Percentiles rank a stretch among this genome's conserved stretches.
Evolutionary conservation across 2,113 vertebrate genomes (phyloP).

Genomic region (Gila orcuttii): DNA sequence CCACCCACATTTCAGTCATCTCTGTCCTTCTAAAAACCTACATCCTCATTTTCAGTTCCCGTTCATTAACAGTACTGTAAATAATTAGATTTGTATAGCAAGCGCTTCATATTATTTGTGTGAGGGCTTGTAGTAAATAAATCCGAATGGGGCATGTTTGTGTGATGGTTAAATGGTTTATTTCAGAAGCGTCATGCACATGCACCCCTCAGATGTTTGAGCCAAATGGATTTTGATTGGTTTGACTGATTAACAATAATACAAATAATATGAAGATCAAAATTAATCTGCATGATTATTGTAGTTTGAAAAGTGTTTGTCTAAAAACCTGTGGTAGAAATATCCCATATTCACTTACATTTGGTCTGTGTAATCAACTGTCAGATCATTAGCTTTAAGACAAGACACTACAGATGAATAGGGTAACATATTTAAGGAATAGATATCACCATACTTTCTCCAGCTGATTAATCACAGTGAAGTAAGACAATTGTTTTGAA

Average conservation of each 20-base stretch:
- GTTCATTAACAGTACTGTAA: background rate
- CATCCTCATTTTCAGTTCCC: background rate
- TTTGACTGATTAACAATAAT: background rate
- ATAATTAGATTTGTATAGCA: background rate
- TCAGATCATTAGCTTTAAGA: too few relatives aligned
- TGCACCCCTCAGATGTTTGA: too few relatives aligned
- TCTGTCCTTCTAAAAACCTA: background rate
- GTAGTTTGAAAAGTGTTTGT: too few relatives aligned
- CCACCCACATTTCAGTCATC: conserved; percentile 15
- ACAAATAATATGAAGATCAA: background rate
- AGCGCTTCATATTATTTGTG: background rate
- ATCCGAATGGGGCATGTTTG: background rate
- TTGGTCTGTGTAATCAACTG: background rate
- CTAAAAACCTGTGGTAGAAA: background rate
- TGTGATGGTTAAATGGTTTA: background rate
- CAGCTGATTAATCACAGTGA: too few relatives aligned
- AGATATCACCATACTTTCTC: too few relatives aligned
- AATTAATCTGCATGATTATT: too few relatives aligned
- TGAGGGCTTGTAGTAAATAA: background rate
- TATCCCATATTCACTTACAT: background rate
- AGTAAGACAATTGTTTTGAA: too few relatives aligned
- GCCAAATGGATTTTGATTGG: too few relatives aligned
- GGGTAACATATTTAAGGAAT: too few relatives aligned
- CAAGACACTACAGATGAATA: too few relatives aligned
- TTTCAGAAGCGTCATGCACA: background rate